phyloP scores from a whole-genome alignment of 2,888 invertebrate species.

The Chymomyza procnemis region DNA sequence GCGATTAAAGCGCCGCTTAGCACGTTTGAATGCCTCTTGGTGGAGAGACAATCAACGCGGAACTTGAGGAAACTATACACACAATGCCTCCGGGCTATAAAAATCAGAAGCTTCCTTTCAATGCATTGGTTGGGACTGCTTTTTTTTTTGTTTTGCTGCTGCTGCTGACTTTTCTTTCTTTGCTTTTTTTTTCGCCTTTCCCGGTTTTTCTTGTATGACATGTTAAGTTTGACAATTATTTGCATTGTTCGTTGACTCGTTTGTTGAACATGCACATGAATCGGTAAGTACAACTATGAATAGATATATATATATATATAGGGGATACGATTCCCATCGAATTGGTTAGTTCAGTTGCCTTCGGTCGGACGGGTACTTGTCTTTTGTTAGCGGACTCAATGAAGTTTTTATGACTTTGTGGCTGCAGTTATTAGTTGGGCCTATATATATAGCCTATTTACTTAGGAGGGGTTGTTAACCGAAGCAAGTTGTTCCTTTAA shows the following conservation, averaged over 20 bases:
- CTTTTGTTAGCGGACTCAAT: background rate
- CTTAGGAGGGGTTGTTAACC: constrained; percentile 24
- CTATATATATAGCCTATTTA: background rate
- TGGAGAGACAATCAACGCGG: constrained; percentile 53
- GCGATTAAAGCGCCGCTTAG: constrained; percentile 61
- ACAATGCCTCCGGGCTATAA: constrained; percentile 48
- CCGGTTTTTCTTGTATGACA: constrained; percentile 42
- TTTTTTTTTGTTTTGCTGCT: constrained; percentile 14
- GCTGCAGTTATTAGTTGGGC: background rate
- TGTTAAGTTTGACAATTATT: constrained; percentile 70
- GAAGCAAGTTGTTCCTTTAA: constrained; percentile 8
- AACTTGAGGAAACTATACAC: background rate
- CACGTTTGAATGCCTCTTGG: constrained; percentile 33
- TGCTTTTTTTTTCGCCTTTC: background rate
- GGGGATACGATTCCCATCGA: constrained; percentile 25
- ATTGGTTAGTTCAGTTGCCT: constrained; percentile 33
- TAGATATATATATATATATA: background rate
- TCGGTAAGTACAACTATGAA: constrained; percentile 57
- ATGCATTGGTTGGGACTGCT: constrained; percentile 30
- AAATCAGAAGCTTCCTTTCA: constrained; percentile 63
- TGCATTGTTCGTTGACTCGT: constrained; percentile 67
- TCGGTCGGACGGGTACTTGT: constrained; percentile 30
- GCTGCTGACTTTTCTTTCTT: background rate
- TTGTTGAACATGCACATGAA: constrained; percentile 68
- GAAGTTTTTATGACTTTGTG: background rate